These are phyloP conservation scores for Oryzias celebensis DNA, from an alignment of 2,113 vertebrate genomes.

Conservation along the genomic window DNA sequence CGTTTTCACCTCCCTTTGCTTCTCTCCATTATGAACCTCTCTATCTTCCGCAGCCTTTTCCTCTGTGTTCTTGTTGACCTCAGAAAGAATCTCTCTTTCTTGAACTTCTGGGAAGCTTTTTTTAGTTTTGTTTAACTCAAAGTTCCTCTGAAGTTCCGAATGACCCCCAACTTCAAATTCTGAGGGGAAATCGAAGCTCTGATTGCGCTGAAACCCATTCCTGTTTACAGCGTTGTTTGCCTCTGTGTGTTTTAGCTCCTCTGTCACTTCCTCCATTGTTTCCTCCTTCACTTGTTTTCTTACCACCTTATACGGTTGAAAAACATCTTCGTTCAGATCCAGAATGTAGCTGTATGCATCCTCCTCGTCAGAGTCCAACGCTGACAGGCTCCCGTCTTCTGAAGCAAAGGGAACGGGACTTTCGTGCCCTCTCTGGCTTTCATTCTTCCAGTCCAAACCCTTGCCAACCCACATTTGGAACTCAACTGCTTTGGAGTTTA, in stretches of 20 bases:
- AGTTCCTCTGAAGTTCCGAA: neutral
- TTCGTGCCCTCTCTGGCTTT: slow-evolving; percentile 6
- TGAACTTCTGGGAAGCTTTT: neutral
- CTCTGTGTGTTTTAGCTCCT: slow-evolving; percentile 16
- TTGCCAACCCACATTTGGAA: slow-evolving; percentile 52
- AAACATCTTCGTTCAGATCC: slow-evolving; percentile 65
- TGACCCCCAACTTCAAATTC: slow-evolving; percentile 1
- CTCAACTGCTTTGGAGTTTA: slow-evolving; percentile 15
- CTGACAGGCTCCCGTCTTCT: slow-evolving; percentile 44
- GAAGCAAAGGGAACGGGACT: slow-evolving; percentile 51
- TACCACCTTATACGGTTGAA: slow-evolving; percentile 16
- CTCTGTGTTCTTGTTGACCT: slow-evolving; percentile 2
- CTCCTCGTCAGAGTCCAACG: slow-evolving; percentile 67
- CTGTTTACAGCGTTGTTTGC: neutral
- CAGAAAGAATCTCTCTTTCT: slow-evolving; percentile 7
- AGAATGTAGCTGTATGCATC: slow-evolving; percentile 68
- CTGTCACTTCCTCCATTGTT: slow-evolving; percentile 27
- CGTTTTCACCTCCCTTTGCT: neutral
- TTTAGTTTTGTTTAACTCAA: slow-evolving; percentile 9
- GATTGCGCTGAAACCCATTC: neutral
- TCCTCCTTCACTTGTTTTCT: slow-evolving; percentile 43
- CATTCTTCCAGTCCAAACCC: neutral
- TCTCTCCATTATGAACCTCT: slow-evolving; percentile 9
- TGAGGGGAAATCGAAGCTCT: slow-evolving; percentile 7
- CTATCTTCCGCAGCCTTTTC: neutral